Percentiles rank a stretch among this genome's conserved stretches.
phyloP scores from a whole-genome alignment of 2,888 invertebrate species.

The Drosophila bunnanda region DNA sequence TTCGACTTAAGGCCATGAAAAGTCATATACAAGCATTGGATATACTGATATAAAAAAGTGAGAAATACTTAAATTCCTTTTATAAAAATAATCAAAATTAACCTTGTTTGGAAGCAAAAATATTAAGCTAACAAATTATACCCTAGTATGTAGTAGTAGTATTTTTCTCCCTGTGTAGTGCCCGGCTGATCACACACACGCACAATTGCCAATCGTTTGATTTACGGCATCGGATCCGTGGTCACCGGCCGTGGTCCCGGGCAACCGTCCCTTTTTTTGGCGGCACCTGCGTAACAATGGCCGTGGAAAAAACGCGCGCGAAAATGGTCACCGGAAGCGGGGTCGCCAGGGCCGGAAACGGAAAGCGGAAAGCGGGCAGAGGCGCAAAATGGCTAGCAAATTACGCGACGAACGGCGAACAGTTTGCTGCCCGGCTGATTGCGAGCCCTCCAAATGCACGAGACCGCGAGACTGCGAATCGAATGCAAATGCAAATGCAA shows the following conservation, averaged over 20 bases:
- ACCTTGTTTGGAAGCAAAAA: accelerated
- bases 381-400: slow-evolving; percentile 64
- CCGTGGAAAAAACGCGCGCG: slow-evolving; percentile 37
- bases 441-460: slow-evolving; percentile 9
- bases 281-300: slow-evolving; percentile 38
- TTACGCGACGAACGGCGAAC: slow-evolving; percentile 28
- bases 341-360: slow-evolving; percentile 25
- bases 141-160: background rate
- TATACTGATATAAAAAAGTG: background rate
- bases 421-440: slow-evolving; percentile 38
- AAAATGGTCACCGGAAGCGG: slow-evolving; percentile 34
- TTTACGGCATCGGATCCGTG: slow-evolving; percentile 58
- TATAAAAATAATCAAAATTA: background rate
- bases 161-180: slow-evolving; percentile 18
- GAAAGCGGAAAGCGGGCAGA: slow-evolving; percentile 11
- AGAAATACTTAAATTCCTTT: background rate
- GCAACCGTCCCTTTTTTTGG: background rate
- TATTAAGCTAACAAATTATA: background rate
- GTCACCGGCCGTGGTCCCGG: slow-evolving; percentile 9
- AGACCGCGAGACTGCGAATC: slow-evolving; percentile 8
- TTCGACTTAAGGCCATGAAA: background rate
- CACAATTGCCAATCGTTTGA: slow-evolving; percentile 70
- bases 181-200: slow-evolving; percentile 41
- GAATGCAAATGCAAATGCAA: slow-evolving; percentile 21
- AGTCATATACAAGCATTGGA: accelerated